phyloP scores from a whole-genome alignment of 2,113 vertebrate genomes.

The Hiodon tergisus region DNA sequence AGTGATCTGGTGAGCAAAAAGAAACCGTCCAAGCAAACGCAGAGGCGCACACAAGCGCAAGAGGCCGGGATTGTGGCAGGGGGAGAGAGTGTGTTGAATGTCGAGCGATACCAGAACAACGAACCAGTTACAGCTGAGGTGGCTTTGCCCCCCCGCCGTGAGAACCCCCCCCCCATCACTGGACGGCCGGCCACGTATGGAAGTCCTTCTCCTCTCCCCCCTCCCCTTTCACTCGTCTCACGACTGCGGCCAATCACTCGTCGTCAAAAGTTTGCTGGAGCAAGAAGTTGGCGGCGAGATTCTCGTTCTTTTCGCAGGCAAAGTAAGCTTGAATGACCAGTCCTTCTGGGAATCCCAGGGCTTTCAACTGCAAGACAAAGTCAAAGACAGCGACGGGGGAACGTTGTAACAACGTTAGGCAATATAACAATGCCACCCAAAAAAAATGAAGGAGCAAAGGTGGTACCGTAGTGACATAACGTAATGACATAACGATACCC shows the following conservation, averaged over 20 bases:
- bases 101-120: conserved; percentile 38
- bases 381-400: background rate
- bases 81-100: conserved; percentile 34
- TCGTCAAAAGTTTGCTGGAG: conserved; percentile 71
- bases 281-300: conserved; percentile 68
- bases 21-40: conserved; percentile 27
- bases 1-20: conserved; percentile 28
- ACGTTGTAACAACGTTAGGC: background rate
- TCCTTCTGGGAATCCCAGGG: conserved; percentile 67
- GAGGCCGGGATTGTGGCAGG: conserved; percentile 47
- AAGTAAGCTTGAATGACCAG: conserved; percentile 72
- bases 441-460: background rate
- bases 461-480: background rate
- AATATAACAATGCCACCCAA: background rate
- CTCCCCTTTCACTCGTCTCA: conserved; percentile 14
- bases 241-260: conserved; percentile 44
- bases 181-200: too few relatives aligned
- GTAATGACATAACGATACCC: conserved; percentile 42
- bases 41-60: conserved; percentile 35
- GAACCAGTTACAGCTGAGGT: conserved; percentile 34
- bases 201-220: background rate
- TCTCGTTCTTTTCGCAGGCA: conserved; percentile 70
- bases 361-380: conserved; percentile 64
- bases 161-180: background rate
- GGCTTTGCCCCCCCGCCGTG: conserved; percentile 5